Evolutionary conservation across 2,113 vertebrate genomes (phyloP).

Genomic region (Holacanthus passer): DNA sequence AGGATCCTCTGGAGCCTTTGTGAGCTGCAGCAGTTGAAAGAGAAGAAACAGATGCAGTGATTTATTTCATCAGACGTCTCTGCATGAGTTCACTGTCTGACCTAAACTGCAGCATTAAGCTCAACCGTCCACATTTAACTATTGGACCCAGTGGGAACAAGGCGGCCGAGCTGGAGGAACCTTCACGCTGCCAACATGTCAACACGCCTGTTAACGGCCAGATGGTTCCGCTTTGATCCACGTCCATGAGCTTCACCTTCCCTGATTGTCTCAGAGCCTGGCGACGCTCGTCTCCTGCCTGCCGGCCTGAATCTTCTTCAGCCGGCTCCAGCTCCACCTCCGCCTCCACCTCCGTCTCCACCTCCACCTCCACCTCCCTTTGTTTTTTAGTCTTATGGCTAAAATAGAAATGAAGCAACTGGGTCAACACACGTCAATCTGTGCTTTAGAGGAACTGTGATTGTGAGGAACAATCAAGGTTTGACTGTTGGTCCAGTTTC

Average conservation of each 20-base stretch:
- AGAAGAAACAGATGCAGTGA: background rate
- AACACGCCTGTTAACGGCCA: constrained; percentile 55
- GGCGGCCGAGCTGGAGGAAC: constrained; percentile 42
- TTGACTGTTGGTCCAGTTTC: no score
- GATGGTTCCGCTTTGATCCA: constrained; percentile 62
- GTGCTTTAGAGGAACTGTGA: no score
- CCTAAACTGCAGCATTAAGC: constrained; percentile 21
- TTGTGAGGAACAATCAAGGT: no score
- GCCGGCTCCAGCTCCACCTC: no score
- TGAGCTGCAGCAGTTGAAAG: constrained; percentile 25
- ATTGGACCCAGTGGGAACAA: constrained; percentile 29
- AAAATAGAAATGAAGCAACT: no score
- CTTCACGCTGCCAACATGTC: constrained; percentile 53
- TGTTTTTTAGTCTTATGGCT: no score
- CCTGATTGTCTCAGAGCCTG: constrained; percentile 59
- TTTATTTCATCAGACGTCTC: constrained; percentile 50
- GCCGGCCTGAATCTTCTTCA: constrained; percentile 31
- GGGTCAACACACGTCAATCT: no score
- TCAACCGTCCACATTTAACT: constrained; percentile 33
- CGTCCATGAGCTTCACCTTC: constrained; percentile 59
- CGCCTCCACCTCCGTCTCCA: no score
- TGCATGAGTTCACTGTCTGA: constrained; percentile 57
- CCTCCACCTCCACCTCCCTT: no score
- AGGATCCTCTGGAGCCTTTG: background rate
- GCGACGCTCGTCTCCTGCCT: constrained; percentile 9